These are phyloP conservation scores for Papilio demoleus DNA, from an alignment of 2,888 invertebrate species.

Conservation along the genomic window DNA sequence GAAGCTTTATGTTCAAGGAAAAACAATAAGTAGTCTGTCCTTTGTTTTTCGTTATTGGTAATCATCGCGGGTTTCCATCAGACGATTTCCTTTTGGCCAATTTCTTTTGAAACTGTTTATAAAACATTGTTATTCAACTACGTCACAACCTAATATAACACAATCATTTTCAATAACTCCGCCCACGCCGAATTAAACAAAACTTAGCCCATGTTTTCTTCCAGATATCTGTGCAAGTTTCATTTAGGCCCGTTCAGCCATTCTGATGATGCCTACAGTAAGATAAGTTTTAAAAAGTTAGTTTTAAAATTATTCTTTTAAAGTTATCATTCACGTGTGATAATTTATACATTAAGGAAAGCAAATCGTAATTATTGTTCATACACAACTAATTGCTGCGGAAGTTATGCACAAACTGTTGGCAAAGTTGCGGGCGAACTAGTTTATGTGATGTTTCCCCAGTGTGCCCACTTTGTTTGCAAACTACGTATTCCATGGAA, in stretches of 20 bases:
- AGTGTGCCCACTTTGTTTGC: slow-evolving; percentile 33
- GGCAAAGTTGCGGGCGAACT: slow-evolving; percentile 26
- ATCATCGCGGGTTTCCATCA: neutral
- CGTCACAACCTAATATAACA: too few relatives aligned
- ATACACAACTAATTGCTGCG: slow-evolving; percentile 29
- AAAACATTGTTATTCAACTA: neutral
- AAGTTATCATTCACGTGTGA: too few relatives aligned
- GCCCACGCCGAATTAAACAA: too few relatives aligned
- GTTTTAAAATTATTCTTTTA: too few relatives aligned
- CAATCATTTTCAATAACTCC: too few relatives aligned
- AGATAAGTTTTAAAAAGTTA: too few relatives aligned
- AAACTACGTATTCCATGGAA: slow-evolving; percentile 18
- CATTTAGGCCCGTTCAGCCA: too few relatives aligned
- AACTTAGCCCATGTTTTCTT: too few relatives aligned
- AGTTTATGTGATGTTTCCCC: slow-evolving; percentile 37
- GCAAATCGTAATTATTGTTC: slow-evolving; percentile 24
- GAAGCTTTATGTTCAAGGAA: slow-evolving; percentile 7
- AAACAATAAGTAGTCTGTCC: neutral
- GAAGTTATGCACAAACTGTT: slow-evolving; percentile 32
- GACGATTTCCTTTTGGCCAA: slow-evolving; percentile 2
- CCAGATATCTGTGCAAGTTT: too few relatives aligned
- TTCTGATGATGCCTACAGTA: too few relatives aligned
- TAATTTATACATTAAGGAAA: neutral
- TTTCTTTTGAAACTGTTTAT: neutral
- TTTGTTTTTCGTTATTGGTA: neutral